Conservation (phyloP, 2,113 vertebrate genomes). For the Hippocampus barbouri region DNA sequence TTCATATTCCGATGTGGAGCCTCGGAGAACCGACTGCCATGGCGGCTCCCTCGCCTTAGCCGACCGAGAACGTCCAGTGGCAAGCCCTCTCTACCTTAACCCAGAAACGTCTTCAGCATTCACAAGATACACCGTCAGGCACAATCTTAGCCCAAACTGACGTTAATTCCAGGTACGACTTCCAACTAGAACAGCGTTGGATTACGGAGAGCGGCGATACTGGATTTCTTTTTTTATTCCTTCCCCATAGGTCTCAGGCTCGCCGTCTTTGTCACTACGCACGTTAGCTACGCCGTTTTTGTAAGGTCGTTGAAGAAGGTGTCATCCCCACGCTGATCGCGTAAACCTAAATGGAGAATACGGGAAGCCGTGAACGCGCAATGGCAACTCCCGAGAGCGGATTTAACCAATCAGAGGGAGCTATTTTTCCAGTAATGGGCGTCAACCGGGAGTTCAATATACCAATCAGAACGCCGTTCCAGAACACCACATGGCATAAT, state of each 20-base stretch:
- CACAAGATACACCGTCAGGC: neutral
- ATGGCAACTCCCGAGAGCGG: constrained; percentile 47
- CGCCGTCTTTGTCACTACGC: constrained; percentile 76
- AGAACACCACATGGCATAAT: constrained; percentile 71
- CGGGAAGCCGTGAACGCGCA: constrained; percentile 59
- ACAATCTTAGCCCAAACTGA: constrained; percentile 22
- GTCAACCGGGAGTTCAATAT: neutral
- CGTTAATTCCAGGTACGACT: constrained; percentile 18
- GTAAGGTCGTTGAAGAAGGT: constrained; percentile 30
- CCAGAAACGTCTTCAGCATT: constrained; percentile 1
- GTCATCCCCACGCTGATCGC: constrained; percentile 37
- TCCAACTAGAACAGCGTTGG: neutral
- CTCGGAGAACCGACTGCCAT: constrained; percentile 76
- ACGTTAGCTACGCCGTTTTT: constrained; percentile 57
- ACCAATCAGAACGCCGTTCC: constrained; percentile 49
- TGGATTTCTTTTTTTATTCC: constrained; percentile 68
- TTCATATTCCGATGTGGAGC: constrained; percentile 77
- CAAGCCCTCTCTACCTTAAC: constrained; percentile 58
- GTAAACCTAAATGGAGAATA: constrained; percentile 54
- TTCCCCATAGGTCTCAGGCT: constrained; percentile 72
- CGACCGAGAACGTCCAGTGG: constrained; percentile 64
- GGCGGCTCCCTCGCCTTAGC: constrained; percentile 75
- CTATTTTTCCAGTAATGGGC: constrained; percentile 50
- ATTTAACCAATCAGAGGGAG: constrained; percentile 60
- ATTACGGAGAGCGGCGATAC: constrained; percentile 52